Base-by-base conservation (phyloP, 2,888 invertebrate genomes). In the Hydrotaea diabolus region DNA sequence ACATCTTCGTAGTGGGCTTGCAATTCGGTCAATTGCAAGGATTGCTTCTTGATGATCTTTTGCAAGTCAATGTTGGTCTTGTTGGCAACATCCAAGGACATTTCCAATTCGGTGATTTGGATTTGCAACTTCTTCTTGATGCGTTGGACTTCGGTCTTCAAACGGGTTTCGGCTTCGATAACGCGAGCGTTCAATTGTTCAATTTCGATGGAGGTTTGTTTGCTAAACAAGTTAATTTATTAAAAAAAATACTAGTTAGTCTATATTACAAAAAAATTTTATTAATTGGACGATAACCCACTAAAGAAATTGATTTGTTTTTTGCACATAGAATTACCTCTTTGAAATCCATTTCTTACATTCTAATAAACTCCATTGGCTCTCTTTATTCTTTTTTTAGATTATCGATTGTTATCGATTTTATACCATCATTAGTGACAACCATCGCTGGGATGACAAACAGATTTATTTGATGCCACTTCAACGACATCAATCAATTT, bases 111-210 rank as follows among this genome's bases (percentile, higher is more conserved):
- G 90, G 98, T 98, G 93, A 99, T 98, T 92, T 98, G 98, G 92
- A 98, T 97, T 94, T 98, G 98, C 93, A 98, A 94, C 96, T 99
- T 99, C 98, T 99, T 99, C 96, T 98, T 98, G 94, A 99, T 97
- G 93, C 98, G 97, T 88, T 95, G 95, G 80, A 99, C 97, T 93
- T 99, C 98, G 90, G 98, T 96, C 95, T 98, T 98, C 93, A 99
- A 94, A 93, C 96, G 97, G 88, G 97, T 98, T 94, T 99, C 98
- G 87, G 98, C 98, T 92, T 99, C 98, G 86, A 98, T 97, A 89
- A 99, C 96, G 90, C 98, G 98, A 90, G 98, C 97, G 93, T 94
- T 97, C 93, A 98, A 94, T 93, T 98, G 97, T 94, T 98, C 98
- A 92, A 99, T 98, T 94, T 99, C 98, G 93, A 98, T 98, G 94